Percentiles rank a stretch among this genome's conserved stretches.
These are phyloP conservation scores for Cetoscarus ocellatus DNA, from an alignment of 2,797 vertebrate species.

Conservation along the genomic window DNA sequence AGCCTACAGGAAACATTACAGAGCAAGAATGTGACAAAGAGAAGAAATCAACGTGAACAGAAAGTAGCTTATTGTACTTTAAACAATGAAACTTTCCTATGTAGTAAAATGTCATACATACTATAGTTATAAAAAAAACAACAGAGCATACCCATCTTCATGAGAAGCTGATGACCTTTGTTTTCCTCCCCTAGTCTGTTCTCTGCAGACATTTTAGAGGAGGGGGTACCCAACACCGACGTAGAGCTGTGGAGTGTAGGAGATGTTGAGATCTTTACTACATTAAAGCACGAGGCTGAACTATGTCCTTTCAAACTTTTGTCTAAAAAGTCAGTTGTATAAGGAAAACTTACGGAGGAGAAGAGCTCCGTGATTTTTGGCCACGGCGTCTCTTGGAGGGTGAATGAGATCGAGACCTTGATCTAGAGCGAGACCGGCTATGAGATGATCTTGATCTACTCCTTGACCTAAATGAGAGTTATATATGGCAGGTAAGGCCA, in stretches of 20 bases:
- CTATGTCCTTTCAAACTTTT: not conserved
- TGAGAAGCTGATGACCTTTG: slow-evolving; percentile 97
- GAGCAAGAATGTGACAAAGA: not conserved
- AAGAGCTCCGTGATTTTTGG: slow-evolving; percentile 89
- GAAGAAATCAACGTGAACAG: not conserved
- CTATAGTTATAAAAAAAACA: not conserved
- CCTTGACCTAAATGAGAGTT: slow-evolving; percentile 82
- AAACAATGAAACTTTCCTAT: not conserved
- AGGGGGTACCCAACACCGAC: slow-evolving; percentile 78
- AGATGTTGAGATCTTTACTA: not conserved
- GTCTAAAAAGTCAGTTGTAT: not conserved
- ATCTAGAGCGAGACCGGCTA: slow-evolving; percentile 89
- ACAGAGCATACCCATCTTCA: slow-evolving; percentile 94
- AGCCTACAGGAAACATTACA: slow-evolving; percentile 80
- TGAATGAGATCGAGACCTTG: slow-evolving; percentile 91
- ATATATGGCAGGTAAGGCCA: not conserved
- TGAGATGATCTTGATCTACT: slow-evolving; percentile 91
- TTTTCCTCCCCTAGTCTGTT: slow-evolving; percentile 95
- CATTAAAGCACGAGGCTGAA: not conserved
- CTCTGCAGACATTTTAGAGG: slow-evolving; percentile 84
- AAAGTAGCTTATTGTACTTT: not conserved
- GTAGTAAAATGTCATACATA: not conserved
- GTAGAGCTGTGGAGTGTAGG: slow-evolving; percentile 71
- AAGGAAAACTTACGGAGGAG: slow-evolving; percentile 89
- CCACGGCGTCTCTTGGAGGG: slow-evolving; percentile 87